Evolutionary conservation across 2,113 vertebrate genomes (phyloP), one percentile per base, ranked within the genome.

Genomic region (Prinia subflava): DNA sequence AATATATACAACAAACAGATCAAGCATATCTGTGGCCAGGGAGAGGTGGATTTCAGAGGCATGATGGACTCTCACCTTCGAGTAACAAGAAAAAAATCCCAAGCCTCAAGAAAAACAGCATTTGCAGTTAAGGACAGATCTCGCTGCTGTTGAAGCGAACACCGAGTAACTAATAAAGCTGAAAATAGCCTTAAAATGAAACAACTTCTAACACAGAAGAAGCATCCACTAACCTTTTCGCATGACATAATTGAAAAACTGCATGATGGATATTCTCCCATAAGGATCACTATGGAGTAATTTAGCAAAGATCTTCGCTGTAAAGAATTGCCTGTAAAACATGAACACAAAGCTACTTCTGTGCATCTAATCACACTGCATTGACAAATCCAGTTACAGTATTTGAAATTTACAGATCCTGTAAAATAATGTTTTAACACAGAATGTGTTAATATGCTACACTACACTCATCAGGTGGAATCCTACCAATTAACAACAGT

Each of bases 181-280:
- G 57, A 62, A 81, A 83, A 86, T 2, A 82, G 25, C 18, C 25
- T 50, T 37, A 80, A 89, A 94, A 88, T 12, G 64, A 87, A 95
- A 19, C 12, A 93, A 44, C 10, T 88, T 52, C 62, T 71, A 79
- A 68, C 50, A 73, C 11, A 67, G 25, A 83, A 65, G 39, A 42
- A 93, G 69, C 25, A 76, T 44, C 52, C 62, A 95, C 96, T 82
- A 59, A 99, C 99, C 99, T 99, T 99, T 99, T 93, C 99, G 98
- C 99, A 99, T 99, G 91, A 99, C 99, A 30, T 99, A 99, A 97
- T 99, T 99, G 94, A 99, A 99, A 97, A 99, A 99, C 97, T 99
- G 99, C 99, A 99, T 99, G 92, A 99, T 99, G 81, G 99, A 99
- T 97, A 99, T 99, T 94, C 99, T 98, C 93, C 99, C 99, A 16